phyloP scores from a whole-genome alignment of 2,797 vertebrate species.

The Aplochiton taeniatus region DNA sequence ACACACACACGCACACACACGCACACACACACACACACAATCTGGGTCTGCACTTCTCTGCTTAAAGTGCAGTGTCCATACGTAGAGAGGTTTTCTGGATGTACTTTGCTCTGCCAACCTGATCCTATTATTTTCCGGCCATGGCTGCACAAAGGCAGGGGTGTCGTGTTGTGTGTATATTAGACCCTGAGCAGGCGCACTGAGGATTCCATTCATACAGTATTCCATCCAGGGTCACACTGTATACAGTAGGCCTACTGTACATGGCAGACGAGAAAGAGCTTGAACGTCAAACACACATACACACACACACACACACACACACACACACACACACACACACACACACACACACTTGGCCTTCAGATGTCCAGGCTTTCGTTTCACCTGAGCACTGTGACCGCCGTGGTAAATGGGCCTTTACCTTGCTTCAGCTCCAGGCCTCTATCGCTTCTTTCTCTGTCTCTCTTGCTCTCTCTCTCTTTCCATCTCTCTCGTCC shows the following conservation, averaged over 20 bases:
- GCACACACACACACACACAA: neutral
- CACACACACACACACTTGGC: slow-evolving; percentile 15
- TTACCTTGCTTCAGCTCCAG: slow-evolving; percentile 13
- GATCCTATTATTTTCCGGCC: slow-evolving; percentile 45
- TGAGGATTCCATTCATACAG: slow-evolving; percentile 42
- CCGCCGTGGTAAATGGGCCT: neutral
- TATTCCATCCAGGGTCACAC: slow-evolving; percentile 32
- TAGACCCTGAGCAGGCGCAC: slow-evolving; percentile 39
- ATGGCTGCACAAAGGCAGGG: slow-evolving; percentile 34
- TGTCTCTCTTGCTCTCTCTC: neutral
- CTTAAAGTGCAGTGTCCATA: slow-evolving; percentile 6
- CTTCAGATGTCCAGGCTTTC: slow-evolving; percentile 25
- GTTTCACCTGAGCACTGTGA: slow-evolving; percentile 28
- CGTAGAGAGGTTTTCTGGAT: neutral
- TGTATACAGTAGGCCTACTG: slow-evolving; percentile 59
- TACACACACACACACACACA: slow-evolving; percentile 23
- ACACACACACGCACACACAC: slow-evolving; percentile 6
- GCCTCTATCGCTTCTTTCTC: neutral
- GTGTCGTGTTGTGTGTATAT: slow-evolving; percentile 45
- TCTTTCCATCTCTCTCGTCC: neutral
- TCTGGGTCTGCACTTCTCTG: slow-evolving; percentile 4
- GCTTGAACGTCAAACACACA: slow-evolving; percentile 25
- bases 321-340: too few relatives aligned
- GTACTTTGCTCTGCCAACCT: slow-evolving; percentile 27
- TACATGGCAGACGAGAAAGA: slow-evolving; percentile 3